Base-by-base conservation (phyloP, 1,140 invertebrate species). In the Diachasma alloeum region DNA sequence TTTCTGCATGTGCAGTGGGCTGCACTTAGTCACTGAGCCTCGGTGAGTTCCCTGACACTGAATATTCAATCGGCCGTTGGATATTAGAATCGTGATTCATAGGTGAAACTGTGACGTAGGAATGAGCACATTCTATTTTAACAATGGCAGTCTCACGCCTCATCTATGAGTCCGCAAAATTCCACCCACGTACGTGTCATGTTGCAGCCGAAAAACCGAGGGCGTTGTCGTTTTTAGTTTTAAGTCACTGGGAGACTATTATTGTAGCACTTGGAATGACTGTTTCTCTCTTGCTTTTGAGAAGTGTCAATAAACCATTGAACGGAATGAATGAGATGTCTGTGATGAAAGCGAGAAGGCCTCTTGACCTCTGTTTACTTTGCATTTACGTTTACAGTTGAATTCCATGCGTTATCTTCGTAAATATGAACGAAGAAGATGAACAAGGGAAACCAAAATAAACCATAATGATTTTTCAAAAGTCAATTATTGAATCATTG, bases 71-170 rank as follows among this genome's bases (percentile, higher is more conserved):
- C 39, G 10, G 39, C 19, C n/a, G 24, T 39, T 63, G 17, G 13
- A 72, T 19, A 56, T 72, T 36, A 26, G 39, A 48, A 39, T 13
- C 59, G 42, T 73, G 72, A 73, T 63, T 73, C 72, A 73, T 53
- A 63, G 37, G 59, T 37, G 44, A 56, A 68, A 26, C 59, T 36
- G 59, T 22, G 67, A 63, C 74, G 48, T 31, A 46, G 59, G 63
- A 67, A 74, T 56, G 37, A 53, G 37, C 22, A 63, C 59, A 74
- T 74, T 74, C 72, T 74, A 74, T 74, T 74, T 74, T 26, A 11
- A 74, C 72, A 74, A 44, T 74, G 26, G 53, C 10, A 74, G 37
- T 74, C 59, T 74, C 59, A 74, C 36, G 22, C 39, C 31, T 53
- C 46, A 56, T 74, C 66, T 74, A 73, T 74, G 72, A 24, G 44